These are phyloP conservation scores for Rotaria sp. DNA, from an alignment of 2,888 invertebrate species.

Conservation along the genomic window DNA sequence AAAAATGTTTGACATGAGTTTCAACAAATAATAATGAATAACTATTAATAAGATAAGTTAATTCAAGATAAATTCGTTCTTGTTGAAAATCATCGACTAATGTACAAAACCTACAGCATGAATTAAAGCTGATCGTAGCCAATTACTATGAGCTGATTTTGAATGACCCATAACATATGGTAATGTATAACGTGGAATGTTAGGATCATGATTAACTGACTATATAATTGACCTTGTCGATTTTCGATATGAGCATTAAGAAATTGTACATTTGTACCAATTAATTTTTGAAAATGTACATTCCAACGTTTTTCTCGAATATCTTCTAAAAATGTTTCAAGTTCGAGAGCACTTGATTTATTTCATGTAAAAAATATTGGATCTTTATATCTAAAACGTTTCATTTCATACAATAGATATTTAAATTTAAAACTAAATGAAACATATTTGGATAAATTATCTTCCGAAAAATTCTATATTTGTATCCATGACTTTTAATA, in stretches of 20 bases:
- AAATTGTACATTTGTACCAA: neutral
- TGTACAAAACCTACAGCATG: neutral
- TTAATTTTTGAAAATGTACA: neutral
- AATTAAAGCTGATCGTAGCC: neutral
- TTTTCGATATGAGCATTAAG: neutral
- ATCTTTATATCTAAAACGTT: neutral
- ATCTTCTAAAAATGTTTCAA: neutral
- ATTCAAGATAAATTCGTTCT: constrained; percentile 2
- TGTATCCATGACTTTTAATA: neutral
- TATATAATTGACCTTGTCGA: neutral
- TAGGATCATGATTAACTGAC: neutral
- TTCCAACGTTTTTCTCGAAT: neutral
- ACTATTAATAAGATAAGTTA: neutral
- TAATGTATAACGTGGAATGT: neutral
- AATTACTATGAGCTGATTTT: neutral
- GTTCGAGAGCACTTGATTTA: too few species aligned
- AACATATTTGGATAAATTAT: neutral
- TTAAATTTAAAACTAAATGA: too few species aligned
- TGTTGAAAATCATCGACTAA: neutral
- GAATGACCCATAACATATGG: neutral
- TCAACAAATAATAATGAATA: neutral
- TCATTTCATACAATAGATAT: too few species aligned
- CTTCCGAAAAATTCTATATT: neutral
- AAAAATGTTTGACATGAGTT: neutral
- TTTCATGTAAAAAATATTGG: neutral